Conservation (phyloP, 1,140 invertebrate genomes). For the Druon quercuslanigerum region DNA sequence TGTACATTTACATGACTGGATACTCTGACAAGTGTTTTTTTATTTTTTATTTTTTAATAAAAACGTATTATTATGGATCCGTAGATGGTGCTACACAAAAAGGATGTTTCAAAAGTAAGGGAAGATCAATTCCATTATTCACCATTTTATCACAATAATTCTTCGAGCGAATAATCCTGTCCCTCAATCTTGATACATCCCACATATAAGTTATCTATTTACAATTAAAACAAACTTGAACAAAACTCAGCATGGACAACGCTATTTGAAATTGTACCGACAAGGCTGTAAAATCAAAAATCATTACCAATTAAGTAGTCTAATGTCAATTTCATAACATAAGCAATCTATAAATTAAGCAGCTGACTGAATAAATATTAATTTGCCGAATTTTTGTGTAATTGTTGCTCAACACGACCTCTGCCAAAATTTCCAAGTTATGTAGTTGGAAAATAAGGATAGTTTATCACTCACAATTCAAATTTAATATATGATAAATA, state of each 20-base stretch:
- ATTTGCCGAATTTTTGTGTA: neutral
- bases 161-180: neutral
- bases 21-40: neutral
- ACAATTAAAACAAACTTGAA: constrained; percentile 28
- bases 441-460: no score
- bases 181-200: constrained; percentile 21
- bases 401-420: neutral
- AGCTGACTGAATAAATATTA: neutral
- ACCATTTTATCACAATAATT: neutral
- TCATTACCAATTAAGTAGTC: neutral
- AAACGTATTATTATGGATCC: constrained; percentile 7
- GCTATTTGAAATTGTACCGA: no score
- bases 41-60: neutral
- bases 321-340: neutral
- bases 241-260: constrained; percentile 2
- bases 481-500: no score
- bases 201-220: constrained; percentile 22
- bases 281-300: no score
- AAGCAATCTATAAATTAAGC: neutral
- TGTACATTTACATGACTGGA: no score
- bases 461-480: no score
- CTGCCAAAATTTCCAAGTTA: neutral
- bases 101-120: no score
- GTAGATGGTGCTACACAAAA: neutral
- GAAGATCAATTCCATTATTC: neutral